Evolutionary conservation across 2,113 vertebrate genomes (phyloP), one percentile per base, ranked within the genome.

Genomic region (Antigone vipio): DNA sequence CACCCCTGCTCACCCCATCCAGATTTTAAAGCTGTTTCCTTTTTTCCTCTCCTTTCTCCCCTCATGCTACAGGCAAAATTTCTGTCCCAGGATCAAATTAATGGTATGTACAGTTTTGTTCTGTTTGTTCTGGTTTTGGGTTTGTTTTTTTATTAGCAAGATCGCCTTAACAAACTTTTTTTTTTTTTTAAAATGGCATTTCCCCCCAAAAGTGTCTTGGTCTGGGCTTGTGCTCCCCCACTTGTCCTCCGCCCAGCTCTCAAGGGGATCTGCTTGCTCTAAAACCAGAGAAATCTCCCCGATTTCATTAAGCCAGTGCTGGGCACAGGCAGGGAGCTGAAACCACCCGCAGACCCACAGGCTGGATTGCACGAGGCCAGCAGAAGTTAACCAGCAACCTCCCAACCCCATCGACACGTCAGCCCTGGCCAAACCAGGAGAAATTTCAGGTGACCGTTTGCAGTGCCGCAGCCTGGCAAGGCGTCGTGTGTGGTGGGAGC

Each of bases 11-110:
- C 22, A 12, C 16, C 38, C 2, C 24, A 9, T 3, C 5, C 58
- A 2, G 12, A 16, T 63, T 89, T 79, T 74, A 26, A 87, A 84
- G 30, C 27, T 9, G 3, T 7, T 19, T 19, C 7, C 12, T 30
- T 27, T 49, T 58, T 3, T 4, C 10, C 4, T 21, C 47, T 91
- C 49, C 79, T 34, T 35, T 19, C 20, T 80, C 6, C 50, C 56
- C 93, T 79, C 55, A 88, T 23, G 13, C 96, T 89, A 16, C 98
- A 99, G 99, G 98, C 98, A 20, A 99, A 99, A 95, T 99, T 99
- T 79, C 98, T 99, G 78, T 98, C 98, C 15, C 99, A 99, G 94
- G 98, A 99, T 97, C 99, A 99, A 82, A 99, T 99, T 35, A 98
- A 98, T 7, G 99, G 99, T 99, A 98, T 40, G 98, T 97, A 34